These are phyloP conservation scores for Poeciliopsis infans DNA, from an alignment of 2,797 vertebrate species.

Conservation along the genomic window DNA sequence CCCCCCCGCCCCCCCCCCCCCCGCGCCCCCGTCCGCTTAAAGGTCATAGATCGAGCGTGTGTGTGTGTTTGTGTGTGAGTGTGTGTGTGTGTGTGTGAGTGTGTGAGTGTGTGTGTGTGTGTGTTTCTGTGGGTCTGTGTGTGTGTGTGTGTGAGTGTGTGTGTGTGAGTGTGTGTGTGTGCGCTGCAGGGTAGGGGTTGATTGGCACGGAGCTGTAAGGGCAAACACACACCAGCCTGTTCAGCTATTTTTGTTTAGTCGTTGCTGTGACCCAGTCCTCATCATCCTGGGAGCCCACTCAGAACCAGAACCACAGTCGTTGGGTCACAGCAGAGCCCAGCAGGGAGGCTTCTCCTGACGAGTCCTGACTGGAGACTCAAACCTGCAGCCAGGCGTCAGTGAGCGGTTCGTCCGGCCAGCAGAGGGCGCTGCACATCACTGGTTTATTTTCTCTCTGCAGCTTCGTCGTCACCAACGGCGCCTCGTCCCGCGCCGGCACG, in stretches of 20 bases:
- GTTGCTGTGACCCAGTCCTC: neutral
- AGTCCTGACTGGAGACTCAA: neutral
- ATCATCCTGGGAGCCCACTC: neutral
- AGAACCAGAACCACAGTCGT: neutral
- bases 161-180: too few species aligned
- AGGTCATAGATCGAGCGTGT: too few species aligned
- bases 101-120: conserved; percentile 10
- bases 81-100: conserved; percentile 4
- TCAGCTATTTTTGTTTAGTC: neutral
- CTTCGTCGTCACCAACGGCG: conserved; percentile 80
- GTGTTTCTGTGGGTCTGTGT: conserved; percentile 6
- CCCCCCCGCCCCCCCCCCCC: too few species aligned
- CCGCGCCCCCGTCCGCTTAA: too few species aligned
- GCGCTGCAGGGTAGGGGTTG: conserved; percentile 50
- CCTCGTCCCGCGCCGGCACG: conserved; percentile 61
- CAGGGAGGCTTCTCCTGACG: neutral
- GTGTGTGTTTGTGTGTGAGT: conserved; percentile 8
- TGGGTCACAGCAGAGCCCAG: neutral
- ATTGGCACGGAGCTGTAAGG: conserved; percentile 64
- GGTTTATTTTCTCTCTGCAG: conserved; percentile 49
- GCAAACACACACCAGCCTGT: conserved; percentile 12
- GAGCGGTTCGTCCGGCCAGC: neutral
- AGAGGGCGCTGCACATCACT: neutral
- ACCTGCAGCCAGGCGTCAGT: neutral
- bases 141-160: conserved; percentile 8